phyloP scores from a whole-genome alignment of 2,113 vertebrate species.

The Barnardius zonarius region DNA sequence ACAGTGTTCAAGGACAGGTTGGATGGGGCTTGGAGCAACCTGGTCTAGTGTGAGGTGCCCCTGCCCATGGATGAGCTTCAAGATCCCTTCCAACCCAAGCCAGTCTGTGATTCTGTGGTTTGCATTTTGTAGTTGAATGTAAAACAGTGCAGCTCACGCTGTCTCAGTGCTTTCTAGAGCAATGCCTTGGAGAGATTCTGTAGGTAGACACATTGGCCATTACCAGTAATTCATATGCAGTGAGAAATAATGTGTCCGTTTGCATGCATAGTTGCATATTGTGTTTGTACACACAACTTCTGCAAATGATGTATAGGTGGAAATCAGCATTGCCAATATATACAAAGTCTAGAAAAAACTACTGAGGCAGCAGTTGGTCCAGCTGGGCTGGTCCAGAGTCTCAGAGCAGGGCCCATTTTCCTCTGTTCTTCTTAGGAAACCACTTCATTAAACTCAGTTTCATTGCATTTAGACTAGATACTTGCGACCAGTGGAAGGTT shows the following conservation, averaged over 20 bases:
- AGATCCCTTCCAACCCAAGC: background rate
- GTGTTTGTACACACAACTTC: background rate
- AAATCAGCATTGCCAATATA: background rate
- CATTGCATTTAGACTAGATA: background rate
- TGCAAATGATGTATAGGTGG: background rate
- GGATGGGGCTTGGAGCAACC: background rate
- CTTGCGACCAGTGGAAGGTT: background rate
- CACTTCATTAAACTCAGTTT: background rate
- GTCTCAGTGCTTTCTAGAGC: background rate
- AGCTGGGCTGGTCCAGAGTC: background rate
- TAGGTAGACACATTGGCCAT: background rate
- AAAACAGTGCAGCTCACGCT: background rate
- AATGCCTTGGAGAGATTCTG: background rate
- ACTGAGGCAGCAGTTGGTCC: background rate
- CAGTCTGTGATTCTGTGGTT: background rate
- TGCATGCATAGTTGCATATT: background rate
- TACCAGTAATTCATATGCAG: background rate
- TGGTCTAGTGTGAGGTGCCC: background rate
- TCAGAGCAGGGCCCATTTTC: background rate
- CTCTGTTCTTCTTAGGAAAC: background rate
- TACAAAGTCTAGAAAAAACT: background rate
- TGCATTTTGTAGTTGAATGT: background rate
- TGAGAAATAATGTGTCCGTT: background rate
- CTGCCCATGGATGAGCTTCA: background rate
- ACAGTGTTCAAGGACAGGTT: background rate